These are phyloP conservation scores for Chiloscyllium punctatum DNA, from an alignment of 2,797 vertebrate species.

Conservation along the genomic window DNA sequence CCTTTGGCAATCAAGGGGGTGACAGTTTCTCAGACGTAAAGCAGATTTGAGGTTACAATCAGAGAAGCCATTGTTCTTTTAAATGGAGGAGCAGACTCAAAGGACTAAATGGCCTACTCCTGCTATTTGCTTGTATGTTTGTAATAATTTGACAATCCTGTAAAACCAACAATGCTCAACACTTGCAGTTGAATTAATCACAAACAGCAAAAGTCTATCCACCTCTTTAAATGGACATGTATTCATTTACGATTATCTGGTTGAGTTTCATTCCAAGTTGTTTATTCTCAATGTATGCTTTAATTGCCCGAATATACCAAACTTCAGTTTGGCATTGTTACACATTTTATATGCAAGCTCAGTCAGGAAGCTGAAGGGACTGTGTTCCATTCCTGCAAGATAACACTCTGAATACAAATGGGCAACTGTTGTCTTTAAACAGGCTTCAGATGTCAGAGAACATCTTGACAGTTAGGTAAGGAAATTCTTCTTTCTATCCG, in stretches of 20 bases:
- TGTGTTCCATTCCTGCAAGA: background rate
- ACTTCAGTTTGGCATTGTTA: background rate
- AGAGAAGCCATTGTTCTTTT: no score
- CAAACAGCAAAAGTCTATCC: background rate
- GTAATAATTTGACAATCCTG: no score
- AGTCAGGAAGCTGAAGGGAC: background rate
- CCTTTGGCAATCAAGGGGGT: no score
- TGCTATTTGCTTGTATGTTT: no score
- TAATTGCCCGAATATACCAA: background rate
- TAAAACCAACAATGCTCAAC: background rate
- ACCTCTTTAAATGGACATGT: background rate
- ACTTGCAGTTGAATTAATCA: background rate
- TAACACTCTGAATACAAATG: background rate
- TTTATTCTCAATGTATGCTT: background rate
- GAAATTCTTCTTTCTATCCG: background rate
- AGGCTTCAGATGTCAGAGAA: background rate
- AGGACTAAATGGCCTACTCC: no score
- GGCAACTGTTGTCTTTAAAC: background rate
- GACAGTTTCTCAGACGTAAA: no score
- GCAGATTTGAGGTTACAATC: no score
- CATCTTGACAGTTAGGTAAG: background rate
- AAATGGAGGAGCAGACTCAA: no score
- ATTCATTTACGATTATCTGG: background rate
- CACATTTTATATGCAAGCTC: background rate
- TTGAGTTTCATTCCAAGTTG: background rate